These are phyloP conservation scores for Reinhardtius hippoglossoides DNA, from an alignment of 2,113 vertebrate genomes.

Conservation along the genomic window DNA sequence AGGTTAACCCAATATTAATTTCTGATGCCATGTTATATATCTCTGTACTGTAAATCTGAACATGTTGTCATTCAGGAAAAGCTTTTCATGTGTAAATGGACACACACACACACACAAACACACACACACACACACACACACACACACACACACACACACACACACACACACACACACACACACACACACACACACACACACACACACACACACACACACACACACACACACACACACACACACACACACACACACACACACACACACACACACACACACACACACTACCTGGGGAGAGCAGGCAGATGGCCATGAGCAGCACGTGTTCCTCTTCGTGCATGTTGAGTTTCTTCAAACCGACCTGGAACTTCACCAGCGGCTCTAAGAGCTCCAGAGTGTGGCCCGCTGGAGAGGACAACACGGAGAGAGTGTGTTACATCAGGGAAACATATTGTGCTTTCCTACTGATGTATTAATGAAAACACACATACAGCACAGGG, in stretches of 20 bases:
- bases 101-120: conserved; percentile 5
- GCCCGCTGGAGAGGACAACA: conserved; percentile 82
- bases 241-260: conserved; percentile 11
- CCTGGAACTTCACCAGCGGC: conserved; percentile 94
- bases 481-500: background rate
- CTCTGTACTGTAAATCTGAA: background rate
- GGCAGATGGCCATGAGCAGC: conserved; percentile 96
- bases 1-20: background rate
- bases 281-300: conserved; percentile 91
- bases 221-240: background rate
- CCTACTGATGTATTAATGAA: conserved; percentile 27
- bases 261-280: conserved; percentile 1
- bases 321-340: conserved; percentile 95
- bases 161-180: background rate
- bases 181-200: conserved; percentile 9
- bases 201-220: conserved; percentile 5
- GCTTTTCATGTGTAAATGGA: background rate
- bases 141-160: background rate
- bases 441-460: background rate
- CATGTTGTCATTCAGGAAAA: background rate
- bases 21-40: background rate
- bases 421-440: background rate
- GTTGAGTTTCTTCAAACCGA: conserved; percentile 92
- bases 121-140: background rate
- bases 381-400: conserved; percentile 93